Base-by-base conservation (phyloP, 30 jellyfish, hydroid and myxozoan species). In the Aurelia sp. region DNA sequence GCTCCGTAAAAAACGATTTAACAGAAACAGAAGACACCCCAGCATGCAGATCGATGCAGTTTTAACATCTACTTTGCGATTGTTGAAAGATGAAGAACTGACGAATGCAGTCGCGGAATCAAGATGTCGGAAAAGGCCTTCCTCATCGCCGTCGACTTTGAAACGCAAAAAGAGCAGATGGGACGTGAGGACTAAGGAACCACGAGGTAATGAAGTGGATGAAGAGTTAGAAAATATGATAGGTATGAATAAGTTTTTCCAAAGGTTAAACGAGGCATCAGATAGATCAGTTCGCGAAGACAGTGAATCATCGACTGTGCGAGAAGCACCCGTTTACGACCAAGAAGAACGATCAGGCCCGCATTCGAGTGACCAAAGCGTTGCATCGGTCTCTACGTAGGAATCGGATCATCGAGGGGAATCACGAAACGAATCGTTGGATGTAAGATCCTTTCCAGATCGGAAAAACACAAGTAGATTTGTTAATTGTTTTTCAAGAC, bases 11-110 rank as follows among this genome's bases (percentile, higher is more conserved):
- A 84, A 62, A 76, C 73, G 75, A 50, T 59, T 50, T 61, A 84
- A 84, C 44, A 60, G 93, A 50, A 70, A 53, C 48, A 40, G 93
- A 63, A 84, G 82, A 50, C 86, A 84, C 57, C 93, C 93, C 3
- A 84, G 93, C 64, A 84, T 84, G 93, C 64, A 86, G 21, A 84
- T 84, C 27, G 93, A 84, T 72, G 93, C 93, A 7, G 84, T 84
- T 17, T 61, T 84, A 35, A 62, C 93, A 19, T 60, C 93, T 0
- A 84, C 93, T 20, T 27, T 84, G 15, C 64, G 66, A 9, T 60
- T 84, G 22, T 44, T 84, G 64, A 84, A 72, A 40, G 51, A 84
- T 57, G 86, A 73, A 9, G 66, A 71, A 20, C 74, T 84, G 6
- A 61, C 65, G 18, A 13, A 58, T 3, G 19, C 61, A 19, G 41